Evolutionary conservation across 2,113 vertebrate genomes (phyloP).

Genomic region (Anguilla japonica): DNA sequence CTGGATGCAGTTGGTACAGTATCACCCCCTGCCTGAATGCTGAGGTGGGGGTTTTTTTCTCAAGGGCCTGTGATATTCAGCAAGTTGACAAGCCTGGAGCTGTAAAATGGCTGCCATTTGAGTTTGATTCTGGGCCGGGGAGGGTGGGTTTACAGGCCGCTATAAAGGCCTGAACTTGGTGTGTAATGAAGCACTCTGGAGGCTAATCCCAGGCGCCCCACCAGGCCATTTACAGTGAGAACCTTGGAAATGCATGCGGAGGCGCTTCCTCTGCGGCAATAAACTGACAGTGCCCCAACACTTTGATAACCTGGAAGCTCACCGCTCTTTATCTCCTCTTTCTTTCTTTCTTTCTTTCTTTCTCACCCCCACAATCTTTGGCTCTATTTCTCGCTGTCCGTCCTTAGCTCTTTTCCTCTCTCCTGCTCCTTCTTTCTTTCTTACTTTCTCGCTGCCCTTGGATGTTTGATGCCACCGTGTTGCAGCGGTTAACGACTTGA

Average conservation of each 20-base stretch:
- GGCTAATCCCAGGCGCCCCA: not conserved
- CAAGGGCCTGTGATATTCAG: conserved; percentile 61
- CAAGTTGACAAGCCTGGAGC: conserved; percentile 41
- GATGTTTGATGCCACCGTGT: not conserved
- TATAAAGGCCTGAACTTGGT: conserved; percentile 71
- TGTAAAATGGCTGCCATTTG: conserved; percentile 61
- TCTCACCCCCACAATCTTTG: not conserved
- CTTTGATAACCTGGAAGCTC: conserved; percentile 9
- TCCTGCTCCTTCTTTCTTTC: not conserved
- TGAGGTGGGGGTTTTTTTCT: conserved; percentile 35
- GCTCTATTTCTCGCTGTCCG: not conserved
- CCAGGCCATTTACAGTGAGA: conserved; percentile 19
- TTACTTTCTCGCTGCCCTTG: too few species aligned
- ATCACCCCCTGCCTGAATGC: conserved; percentile 29
- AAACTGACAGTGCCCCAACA: not conserved
- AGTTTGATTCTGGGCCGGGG: conserved; percentile 62
- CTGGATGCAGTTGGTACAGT: conserved; percentile 38
- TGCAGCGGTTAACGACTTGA: not conserved
- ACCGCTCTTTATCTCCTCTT: not conserved
- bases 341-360: not conserved
- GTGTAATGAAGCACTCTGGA: conserved; percentile 40
- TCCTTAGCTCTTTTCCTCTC: not conserved
- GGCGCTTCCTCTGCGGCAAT: conserved; percentile 8
- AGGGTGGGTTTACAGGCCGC: conserved; percentile 59
- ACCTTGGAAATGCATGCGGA: not conserved